phyloP scores from a whole-genome alignment of 2,888 invertebrate species.

The Lasioglossum figueresi region DNA sequence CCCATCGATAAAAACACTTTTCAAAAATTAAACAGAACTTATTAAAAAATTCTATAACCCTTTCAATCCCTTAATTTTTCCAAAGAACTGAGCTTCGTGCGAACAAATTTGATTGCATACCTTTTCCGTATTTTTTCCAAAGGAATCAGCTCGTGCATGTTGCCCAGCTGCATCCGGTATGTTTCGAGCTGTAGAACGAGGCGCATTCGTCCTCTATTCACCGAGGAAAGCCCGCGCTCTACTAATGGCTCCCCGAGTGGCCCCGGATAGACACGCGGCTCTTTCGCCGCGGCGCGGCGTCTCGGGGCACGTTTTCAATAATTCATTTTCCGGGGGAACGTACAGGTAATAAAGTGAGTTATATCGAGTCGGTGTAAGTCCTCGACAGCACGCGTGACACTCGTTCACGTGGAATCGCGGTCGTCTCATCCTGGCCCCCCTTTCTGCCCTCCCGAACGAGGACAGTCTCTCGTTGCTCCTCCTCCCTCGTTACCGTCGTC shows the following conservation, averaged over 20 bases:
- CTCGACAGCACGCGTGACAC: slow-evolving; percentile 58
- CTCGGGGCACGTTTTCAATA: slow-evolving; percentile 64
- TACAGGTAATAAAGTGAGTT: slow-evolving; percentile 65
- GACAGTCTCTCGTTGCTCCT: background rate
- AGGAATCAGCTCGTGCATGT: background rate
- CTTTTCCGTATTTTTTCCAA: background rate
- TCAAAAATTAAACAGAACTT: background rate
- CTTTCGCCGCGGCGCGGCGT: slow-evolving; percentile 30
- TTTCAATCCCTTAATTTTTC: background rate
- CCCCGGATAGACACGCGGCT: slow-evolving; percentile 33
- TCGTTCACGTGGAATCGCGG: slow-evolving; percentile 61
- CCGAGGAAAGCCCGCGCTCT: slow-evolving; percentile 32
- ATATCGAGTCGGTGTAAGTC: slow-evolving; percentile 61
- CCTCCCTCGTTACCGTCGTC: slow-evolving; percentile 25
- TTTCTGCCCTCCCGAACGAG: background rate
- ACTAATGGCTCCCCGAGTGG: slow-evolving; percentile 53
- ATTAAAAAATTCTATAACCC: background rate
- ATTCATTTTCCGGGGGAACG: slow-evolving; percentile 53
- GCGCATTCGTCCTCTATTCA: slow-evolving; percentile 1
- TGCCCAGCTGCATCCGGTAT: background rate
- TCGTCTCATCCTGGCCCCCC: slow-evolving; percentile 18
- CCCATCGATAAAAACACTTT: too few species aligned
- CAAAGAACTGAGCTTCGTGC: too few species aligned
- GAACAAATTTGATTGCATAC: background rate
- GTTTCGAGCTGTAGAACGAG: background rate